A percentile compares a stretch with the other conserved stretches of the same genome.
These are phyloP conservation scores for Cygnus atratus DNA, from an alignment of 2,113 vertebrate species.

Conservation along the genomic window DNA sequence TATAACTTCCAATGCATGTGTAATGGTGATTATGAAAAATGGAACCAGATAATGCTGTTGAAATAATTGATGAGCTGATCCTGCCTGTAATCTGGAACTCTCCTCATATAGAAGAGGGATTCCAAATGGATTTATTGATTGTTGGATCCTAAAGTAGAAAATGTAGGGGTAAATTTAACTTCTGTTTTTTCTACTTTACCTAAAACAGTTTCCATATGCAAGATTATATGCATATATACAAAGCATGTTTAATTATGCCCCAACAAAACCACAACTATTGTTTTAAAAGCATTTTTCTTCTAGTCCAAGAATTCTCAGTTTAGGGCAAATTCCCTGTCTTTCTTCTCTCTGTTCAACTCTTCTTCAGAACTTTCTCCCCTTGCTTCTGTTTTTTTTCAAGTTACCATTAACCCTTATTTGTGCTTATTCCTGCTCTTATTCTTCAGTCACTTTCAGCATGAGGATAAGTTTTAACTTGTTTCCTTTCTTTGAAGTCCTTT, in stretches of 20 bases:
- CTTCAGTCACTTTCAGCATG: constrained; percentile 56
- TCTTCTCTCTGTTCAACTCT: neutral
- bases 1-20: neutral
- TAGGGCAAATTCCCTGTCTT: neutral
- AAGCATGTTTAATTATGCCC: neutral
- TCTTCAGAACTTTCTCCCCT: neutral
- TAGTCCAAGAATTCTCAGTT: neutral
- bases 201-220: neutral
- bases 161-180: neutral
- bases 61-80: neutral
- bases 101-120: neutral
- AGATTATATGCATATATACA: neutral
- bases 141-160: neutral
- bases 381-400: neutral
- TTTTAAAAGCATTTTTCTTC: neutral
- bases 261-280: neutral
- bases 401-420: constrained; percentile 45
- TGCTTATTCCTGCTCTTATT: constrained; percentile 43
- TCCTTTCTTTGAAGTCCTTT: constrained; percentile 72
- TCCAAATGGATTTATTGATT: neutral
- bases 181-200: neutral
- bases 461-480: constrained; percentile 63
- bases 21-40: neutral
- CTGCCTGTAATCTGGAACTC: neutral
- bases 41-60: neutral